These are phyloP conservation scores for Anolis sagrei DNA, from an alignment of 2,113 vertebrate species.

Conservation along the genomic window DNA sequence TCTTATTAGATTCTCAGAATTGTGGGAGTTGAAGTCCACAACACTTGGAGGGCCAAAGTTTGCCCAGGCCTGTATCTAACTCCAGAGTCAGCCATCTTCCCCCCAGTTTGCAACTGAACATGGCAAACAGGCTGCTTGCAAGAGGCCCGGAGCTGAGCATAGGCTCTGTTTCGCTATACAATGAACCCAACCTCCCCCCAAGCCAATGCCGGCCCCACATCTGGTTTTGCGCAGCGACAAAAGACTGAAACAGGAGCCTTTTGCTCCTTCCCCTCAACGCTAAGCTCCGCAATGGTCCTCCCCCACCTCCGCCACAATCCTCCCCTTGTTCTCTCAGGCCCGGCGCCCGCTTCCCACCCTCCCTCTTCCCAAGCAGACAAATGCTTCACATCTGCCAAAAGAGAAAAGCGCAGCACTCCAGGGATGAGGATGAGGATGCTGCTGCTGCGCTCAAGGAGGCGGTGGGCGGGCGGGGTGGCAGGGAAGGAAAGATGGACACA, in stretches of 20 bases:
- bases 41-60: too few species aligned
- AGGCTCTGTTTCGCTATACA: not conserved
- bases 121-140: too few species aligned
- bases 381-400: constrained; percentile 18
- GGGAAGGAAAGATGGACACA: too few species aligned
- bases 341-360: not conserved
- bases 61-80: too few species aligned
- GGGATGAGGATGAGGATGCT: too few species aligned
- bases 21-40: too few species aligned
- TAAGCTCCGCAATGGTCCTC: not conserved
- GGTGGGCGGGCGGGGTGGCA: not conserved
- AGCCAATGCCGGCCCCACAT: constrained; percentile 38
- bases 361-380: constrained; percentile 14
- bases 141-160: not conserved
- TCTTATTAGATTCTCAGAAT: too few species aligned
- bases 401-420: not conserved
- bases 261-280: too few species aligned
- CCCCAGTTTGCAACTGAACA: not conserved
- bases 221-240: constrained; percentile 58
- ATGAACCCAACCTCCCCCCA: too few species aligned
- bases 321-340: constrained; percentile 36
- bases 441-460: not conserved
- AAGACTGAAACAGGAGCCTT: constrained; percentile 22
- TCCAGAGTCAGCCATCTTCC: too few species aligned
- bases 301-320: not conserved